Evolutionary conservation across 30 jellyfish, hydroid and myxozoan genomes (phyloP).

Genomic region (Pseudorhiza aurosa): DNA sequence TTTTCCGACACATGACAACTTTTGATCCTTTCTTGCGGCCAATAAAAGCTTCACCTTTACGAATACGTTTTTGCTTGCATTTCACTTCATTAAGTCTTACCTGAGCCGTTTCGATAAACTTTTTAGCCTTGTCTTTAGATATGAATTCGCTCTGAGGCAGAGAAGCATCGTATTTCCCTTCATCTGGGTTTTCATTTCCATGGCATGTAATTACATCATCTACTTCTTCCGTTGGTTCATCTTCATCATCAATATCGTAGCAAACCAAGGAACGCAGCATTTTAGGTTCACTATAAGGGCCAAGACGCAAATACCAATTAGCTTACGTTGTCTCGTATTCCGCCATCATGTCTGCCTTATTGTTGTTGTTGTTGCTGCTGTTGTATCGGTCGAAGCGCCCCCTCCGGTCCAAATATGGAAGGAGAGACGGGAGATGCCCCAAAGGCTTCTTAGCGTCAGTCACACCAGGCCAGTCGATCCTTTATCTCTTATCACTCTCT

Average conservation of each 20-base stretch:
- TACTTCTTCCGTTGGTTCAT: neutral
- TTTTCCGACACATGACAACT: neutral
- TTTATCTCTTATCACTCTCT: no score
- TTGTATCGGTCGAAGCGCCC: neutral
- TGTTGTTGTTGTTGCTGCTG: constrained; percentile 11
- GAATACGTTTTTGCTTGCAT: neutral
- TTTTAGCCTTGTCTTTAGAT: neutral
- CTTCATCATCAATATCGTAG: constrained; percentile 11
- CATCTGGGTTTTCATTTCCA: no score
- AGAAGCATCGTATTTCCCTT: neutral
- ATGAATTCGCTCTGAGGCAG: neutral
- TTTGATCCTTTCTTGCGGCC: neutral
- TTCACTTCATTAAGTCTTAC: neutral
- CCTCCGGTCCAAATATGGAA: no score
- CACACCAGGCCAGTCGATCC: no score
- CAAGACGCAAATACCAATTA: no score
- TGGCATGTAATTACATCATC: no score
- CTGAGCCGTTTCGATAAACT: neutral
- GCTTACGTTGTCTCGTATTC: no score
- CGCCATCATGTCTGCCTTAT: neutral
- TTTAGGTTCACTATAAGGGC: no score
- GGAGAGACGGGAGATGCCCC: no score
- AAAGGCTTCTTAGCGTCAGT: no score
- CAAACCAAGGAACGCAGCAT: constrained; percentile 42
- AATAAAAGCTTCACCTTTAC: neutral